phyloP scores from a whole-genome alignment of 2,113 vertebrate genomes.

The Sebastes fasciatus region DNA sequence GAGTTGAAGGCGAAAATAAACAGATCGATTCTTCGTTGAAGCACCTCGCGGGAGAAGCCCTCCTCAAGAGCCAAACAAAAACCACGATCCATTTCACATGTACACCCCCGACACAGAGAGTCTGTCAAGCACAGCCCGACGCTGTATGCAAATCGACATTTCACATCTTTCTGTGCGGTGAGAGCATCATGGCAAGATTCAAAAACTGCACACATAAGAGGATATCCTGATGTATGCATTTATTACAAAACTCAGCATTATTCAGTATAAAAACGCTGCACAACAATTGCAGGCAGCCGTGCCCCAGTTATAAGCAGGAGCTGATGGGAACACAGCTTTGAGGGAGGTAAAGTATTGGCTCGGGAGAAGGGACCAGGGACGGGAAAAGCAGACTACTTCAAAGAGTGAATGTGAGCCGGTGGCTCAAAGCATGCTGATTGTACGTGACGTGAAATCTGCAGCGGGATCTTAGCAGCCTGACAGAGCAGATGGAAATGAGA shows the following conservation, averaged over 20 bases:
- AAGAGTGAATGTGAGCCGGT: conserved; percentile 70
- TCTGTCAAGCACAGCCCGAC: conserved; percentile 2
- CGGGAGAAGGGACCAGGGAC: conserved; percentile 57
- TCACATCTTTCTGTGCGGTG: conserved; percentile 29
- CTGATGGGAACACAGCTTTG: conserved; percentile 63
- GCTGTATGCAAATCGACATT: conserved; percentile 34
- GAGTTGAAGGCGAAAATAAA: conserved; percentile 53
- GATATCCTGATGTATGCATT: conserved; percentile 44
- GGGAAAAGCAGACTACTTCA: conserved; percentile 72
- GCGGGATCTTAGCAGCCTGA: conserved; percentile 65
- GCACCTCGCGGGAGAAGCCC: conserved; percentile 40
- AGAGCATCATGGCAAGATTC: background rate
- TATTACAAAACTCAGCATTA: conserved; percentile 56
- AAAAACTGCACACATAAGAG: conserved; percentile 35
- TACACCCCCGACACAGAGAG: background rate
- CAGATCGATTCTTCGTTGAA: conserved; percentile 66
- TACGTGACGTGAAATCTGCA: conserved; percentile 72
- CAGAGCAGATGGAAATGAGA: conserved; percentile 66
- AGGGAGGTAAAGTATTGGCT: conserved; percentile 63
- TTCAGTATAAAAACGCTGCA: conserved; percentile 38
- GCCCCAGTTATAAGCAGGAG: conserved; percentile 60
- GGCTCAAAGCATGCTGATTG: conserved; percentile 67
- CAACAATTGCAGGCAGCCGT: conserved; percentile 63
- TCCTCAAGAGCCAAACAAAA: conserved; percentile 34
- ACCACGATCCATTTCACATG: conserved; percentile 13